Base-by-base conservation (phyloP, 1,140 invertebrate genomes). In the Myzus persicae region DNA sequence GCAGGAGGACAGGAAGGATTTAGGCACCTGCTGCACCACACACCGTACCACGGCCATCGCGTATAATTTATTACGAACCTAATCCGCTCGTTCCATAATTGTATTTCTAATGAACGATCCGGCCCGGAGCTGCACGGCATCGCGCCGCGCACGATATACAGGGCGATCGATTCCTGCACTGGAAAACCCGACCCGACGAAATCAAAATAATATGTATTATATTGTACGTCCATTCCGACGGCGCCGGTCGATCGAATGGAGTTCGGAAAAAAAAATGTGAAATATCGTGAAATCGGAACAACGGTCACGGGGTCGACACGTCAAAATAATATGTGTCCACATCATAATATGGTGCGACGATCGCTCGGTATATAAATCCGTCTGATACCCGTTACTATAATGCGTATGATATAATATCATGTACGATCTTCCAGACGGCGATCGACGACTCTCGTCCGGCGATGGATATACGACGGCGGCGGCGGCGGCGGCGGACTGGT, bases 41-140 rank as follows among this genome's bases (percentile, higher is more conserved):
- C 38, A 38, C 38, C 54, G 54, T n/a, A 51, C 38, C 31, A 14
- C 89, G 31, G 24, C n/a, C 85, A n/a, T 31, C 26, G 20, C 51
- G 40, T 88, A 44, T 46, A 91, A 91, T 91, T 91, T 76, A 76
- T 91, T 81, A 91, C 90, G 67, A 36, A 44, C 67, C 59, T 91
- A 89, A 91, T 91, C 90, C 90, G 90, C 90, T 91, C 38, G 42
- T 76, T 46, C 20, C 31, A 38, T 91, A 91, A 91, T 91, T 91
- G 90, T 91, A 91, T 91, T 91, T 82, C 59, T 81, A 91, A 91
- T 81, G 90, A 91, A 91, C 67, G 42, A 48, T 91, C 26, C 31
- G 26, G 59, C 67, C 40, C 59, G 38, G 42, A 46, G 67, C n/a
- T 46, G 31, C 44, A 14, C n/a, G n/a, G 31, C 44, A 46, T 20